phyloP scores from a whole-genome alignment of 2,797 vertebrate genomes.

The Cyclura pinguis region DNA sequence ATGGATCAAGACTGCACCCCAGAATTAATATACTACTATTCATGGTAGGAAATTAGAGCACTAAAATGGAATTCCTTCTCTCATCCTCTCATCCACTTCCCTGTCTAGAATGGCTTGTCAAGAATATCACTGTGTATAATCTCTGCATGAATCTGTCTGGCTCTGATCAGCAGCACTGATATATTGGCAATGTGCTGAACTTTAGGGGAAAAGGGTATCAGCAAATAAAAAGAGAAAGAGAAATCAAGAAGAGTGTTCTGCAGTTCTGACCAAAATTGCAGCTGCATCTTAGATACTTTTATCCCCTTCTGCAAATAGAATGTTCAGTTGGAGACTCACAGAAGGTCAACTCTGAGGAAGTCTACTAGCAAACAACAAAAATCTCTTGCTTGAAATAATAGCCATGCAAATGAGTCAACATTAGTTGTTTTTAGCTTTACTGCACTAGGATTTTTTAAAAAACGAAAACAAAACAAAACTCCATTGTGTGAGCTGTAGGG shows the following conservation, averaged over 20 bases:
- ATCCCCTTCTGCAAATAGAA: constrained; percentile 31
- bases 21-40: not conserved
- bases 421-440: not conserved
- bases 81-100: too few relatives aligned
- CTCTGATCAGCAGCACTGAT: constrained; percentile 17
- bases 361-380: not conserved
- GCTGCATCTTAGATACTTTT: not conserved
- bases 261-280: not conserved
- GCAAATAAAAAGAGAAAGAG: not conserved
- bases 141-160: not conserved
- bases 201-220: not conserved
- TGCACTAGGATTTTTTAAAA: too few relatives aligned
- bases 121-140: not conserved
- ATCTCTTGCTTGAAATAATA: not conserved
- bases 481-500: too few relatives aligned
- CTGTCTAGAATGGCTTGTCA: not conserved
- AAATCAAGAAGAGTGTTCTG: not conserved
- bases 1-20: not conserved
- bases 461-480: too few relatives aligned
- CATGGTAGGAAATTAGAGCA: not conserved
- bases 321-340: not conserved
- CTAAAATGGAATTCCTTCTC: not conserved
- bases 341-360: not conserved
- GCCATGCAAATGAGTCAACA: not conserved
- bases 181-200: not conserved